Base-by-base conservation (phyloP, 2,797 vertebrate genomes). In the Gymnocypris eckloni region DNA sequence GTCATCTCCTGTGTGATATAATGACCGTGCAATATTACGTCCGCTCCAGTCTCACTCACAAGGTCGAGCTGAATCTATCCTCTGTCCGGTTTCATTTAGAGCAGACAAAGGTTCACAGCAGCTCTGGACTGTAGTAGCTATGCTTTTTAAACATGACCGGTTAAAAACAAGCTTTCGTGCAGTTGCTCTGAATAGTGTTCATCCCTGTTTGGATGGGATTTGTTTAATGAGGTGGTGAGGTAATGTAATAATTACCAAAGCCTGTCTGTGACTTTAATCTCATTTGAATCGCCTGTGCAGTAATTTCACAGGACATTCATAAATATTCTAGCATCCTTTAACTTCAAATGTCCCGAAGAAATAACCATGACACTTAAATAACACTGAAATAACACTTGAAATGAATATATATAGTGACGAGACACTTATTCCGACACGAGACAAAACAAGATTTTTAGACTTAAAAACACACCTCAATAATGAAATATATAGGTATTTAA, bases 1-100 rank as follows among this genome's bases (percentile, higher is more conserved):
- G 61, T 66, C 61, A 28, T 69, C 48, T 69, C 52, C 48, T 52
- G 37, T 79, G 54, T 71, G 13, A 41, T 52, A 59, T 67, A 69
- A 59, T 76, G 54, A 77, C 54, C 11, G 9, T 54, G 52, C 80
- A 86, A 52, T 72, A 61, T 70, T 73, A 54, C 43, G 48, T 77
- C 52, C 72, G n/a, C 25, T 70, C 59, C 18, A 22, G n/a, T 10
- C 70, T 73, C 70, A 37, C 54, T 82, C 25, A 73, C 54, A 82
- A 73, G 41, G 54, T 48, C 69, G 4, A 73, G 25, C 52, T 82
- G 69, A 52, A 37, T 69, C 61, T 15, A 69, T 66, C n/a, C 10
- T 66, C 59, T 80, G 78, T 45, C 6, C 2, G 18, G 15, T 64
- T 20, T 56, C 7, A 41, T 61, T 79, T 41, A 41, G 12, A 79